Percentiles rank a stretch among this genome's conserved stretches.
Evolutionary conservation across 2,888 invertebrate species (phyloP).

Genomic region (Congeria kusceri): DNA sequence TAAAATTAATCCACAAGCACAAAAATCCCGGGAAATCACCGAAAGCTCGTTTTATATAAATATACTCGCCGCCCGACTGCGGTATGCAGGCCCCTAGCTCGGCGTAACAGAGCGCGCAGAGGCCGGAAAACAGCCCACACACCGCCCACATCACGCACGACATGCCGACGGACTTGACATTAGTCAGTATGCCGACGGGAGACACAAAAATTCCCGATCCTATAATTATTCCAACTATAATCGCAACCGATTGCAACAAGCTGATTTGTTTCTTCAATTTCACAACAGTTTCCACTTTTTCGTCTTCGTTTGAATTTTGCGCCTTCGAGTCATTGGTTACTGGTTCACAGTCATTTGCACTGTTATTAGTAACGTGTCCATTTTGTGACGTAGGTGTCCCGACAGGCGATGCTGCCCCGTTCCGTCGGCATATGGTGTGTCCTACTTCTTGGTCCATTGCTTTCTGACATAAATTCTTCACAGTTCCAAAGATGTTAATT

Average conservation of each 20-base stretch:
- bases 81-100: constrained; percentile 96
- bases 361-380: not conserved
- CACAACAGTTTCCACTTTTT: constrained; percentile 55
- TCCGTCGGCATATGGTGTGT: not conserved
- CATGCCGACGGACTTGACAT: constrained; percentile 90
- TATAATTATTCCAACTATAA: constrained; percentile 91
- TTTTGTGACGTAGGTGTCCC: not conserved
- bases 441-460: no score
- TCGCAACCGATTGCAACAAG: constrained; percentile 77
- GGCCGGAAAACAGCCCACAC: constrained; percentile 91
- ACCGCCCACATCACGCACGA: constrained; percentile 95
- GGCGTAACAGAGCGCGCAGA: constrained; percentile 95
- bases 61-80: constrained; percentile 86
- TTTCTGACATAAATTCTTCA: no score
- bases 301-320: not conserved
- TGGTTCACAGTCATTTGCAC: no score
- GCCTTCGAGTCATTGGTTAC: not conserved
- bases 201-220: constrained; percentile 98
- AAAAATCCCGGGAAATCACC: constrained; percentile 83
- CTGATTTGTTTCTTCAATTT: constrained; percentile 77
- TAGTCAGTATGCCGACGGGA: constrained; percentile 94
- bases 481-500: no score
- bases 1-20: constrained; percentile 83
- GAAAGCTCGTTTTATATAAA: constrained; percentile 86
- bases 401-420: not conserved